Base-by-base conservation (phyloP, 1,140 invertebrate species). In the Hyles vespertilio region DNA sequence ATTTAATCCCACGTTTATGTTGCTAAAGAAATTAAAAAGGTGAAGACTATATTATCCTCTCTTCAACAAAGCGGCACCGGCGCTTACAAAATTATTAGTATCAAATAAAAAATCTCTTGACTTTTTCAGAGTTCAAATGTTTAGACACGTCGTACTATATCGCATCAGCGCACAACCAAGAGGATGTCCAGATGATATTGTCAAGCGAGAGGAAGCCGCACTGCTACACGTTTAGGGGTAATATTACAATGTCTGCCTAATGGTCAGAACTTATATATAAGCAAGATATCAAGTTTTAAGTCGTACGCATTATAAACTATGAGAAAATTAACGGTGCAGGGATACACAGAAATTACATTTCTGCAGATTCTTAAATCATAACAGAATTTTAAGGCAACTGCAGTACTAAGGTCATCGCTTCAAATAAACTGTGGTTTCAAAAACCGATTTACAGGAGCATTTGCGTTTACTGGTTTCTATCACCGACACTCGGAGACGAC, bases 211-310 rank as follows among this genome's bases (percentile, higher is more conserved):
- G 84, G 45, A 84, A 84, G 55, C 84, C 84, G 3, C 84, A 87
- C 46, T 87, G 83, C 40, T 86, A 86, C 51, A 85, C 84, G 0
- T 86, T 87, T 51, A 77, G 84, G 78, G 84, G 84, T 84, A 70
- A 71, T 22, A 22, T 22, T 2, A 22, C 5, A 5, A 32, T 22
- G 32, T 8, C 4, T 8, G 22, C 11, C 22, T 8, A 9, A 12
- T 11, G 6, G 3, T 11, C 22, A n/a, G 7, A n/a, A 49, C 48
- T 11, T 3, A 49, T n/a, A n/a, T 11, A 49, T 11, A 11, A 11
- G 0, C 12, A 49, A 49, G 22, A 11, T n/a, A 49, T 22, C 22
- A 22, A 22, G 22, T 22, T 22, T 22, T 22, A 22, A 22, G 22
- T 22, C 22, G 22, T 22, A 22, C 22, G 22, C 22, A 22, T 22